Evolutionary conservation across 1,140 invertebrate genomes (phyloP).

Genomic region (Dryas iulia): DNA sequence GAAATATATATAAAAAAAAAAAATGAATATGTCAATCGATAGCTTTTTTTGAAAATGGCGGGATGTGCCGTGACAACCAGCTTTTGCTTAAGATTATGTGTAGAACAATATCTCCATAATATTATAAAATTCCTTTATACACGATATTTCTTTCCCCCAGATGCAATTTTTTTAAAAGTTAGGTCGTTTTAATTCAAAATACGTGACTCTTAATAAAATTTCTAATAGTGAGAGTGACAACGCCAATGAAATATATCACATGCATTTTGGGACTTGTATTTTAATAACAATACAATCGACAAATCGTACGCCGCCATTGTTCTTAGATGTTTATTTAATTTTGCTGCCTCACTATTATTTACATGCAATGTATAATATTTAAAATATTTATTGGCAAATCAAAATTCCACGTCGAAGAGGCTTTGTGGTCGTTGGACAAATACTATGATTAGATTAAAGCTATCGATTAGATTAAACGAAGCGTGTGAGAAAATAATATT

Average conservation of each 20-base stretch:
- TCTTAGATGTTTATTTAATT: conserved; percentile 27
- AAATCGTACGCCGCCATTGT: conserved; percentile 21
- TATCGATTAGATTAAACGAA: background rate
- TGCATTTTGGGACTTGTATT: background rate
- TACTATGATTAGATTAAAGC: background rate
- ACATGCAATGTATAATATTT: background rate
- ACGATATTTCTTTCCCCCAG: too few relatives aligned
- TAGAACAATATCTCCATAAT: too few relatives aligned
- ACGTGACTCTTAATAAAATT: too few relatives aligned
- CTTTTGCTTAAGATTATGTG: too few relatives aligned
- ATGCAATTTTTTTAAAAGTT: too few relatives aligned
- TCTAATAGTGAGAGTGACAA: background rate
- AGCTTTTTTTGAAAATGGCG: too few relatives aligned
- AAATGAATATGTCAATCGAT: too few relatives aligned
- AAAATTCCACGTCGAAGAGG: background rate
- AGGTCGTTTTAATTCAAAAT: too few relatives aligned
- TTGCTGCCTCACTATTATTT: background rate
- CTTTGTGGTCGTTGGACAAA: background rate
- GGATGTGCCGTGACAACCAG: too few relatives aligned
- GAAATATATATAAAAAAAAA: too few relatives aligned
- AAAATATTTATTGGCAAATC: background rate
- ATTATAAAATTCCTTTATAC: too few relatives aligned
- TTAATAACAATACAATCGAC: background rate
- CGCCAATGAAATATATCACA: background rate
- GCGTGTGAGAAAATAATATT: background rate